Evolutionary conservation across 2,888 invertebrate species (phyloP), one percentile per base, ranked within the genome.

Genomic region (Anoncus sp.): DNA sequence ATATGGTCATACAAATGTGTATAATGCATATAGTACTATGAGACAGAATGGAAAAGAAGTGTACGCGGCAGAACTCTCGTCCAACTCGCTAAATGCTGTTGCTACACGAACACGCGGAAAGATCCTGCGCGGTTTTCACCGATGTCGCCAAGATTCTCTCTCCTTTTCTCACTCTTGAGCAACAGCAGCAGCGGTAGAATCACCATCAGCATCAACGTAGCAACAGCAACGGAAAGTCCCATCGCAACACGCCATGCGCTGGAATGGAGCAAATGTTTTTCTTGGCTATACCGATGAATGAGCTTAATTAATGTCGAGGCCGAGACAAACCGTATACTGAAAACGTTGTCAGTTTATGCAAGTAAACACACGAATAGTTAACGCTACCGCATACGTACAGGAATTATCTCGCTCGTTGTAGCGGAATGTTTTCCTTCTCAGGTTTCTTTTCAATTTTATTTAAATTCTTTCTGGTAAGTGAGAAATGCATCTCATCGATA

Each of bases 251-350:
- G 27, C 55, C 63, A 63, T 43, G 47, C 47, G n/a, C 38, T 38
- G 38, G 69, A 31, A 75, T 18, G 67, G 55, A 55, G 66, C 60
- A 47, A 78, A 80, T 80, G 73, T 78, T 80, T 69, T 78, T 78
- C 75, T 78, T 70, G 75, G 80, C 71, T 57, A 20, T 20, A 22
- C 43, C 67, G 69, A 78, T 80, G 75, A 78, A 80, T 75, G 66
- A 73, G 65, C 67, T 75, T 75, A 70, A 80, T 80, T 78, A 75
- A 78, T 75, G 69, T 60, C 75, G 72, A 59, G 65, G 71, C 66
- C 70, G 24, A 59, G 31, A 53, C 53, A 24, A 22, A 35, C 59
- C 43, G 31, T 20, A 35, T 49, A 60, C 70, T 67, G 40, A 75
- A 75, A 69, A 75, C 57, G 55, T 60, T 43, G 60, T 74, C 59